phyloP scores from a whole-genome alignment of 2,113 vertebrate species.

The Paramisgurnus dabryanus region DNA sequence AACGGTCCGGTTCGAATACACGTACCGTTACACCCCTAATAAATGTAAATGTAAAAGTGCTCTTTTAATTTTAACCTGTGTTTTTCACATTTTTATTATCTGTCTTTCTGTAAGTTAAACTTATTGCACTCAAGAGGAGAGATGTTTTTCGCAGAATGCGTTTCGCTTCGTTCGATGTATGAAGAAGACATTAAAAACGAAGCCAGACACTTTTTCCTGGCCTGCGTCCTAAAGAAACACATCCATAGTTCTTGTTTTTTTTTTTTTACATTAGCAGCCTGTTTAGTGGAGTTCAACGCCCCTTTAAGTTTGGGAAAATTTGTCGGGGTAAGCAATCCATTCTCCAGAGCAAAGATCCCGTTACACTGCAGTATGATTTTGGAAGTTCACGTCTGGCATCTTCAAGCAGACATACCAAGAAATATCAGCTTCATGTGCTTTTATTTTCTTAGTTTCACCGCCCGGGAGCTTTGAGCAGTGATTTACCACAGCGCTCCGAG shows the following conservation, averaged over 20 bases:
- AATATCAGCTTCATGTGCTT: not conserved
- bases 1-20: too few species aligned
- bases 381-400: constrained; percentile 2
- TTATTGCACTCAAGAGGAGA: constrained; percentile 30
- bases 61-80: not conserved
- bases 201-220: constrained; percentile 46
- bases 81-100: not conserved
- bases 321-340: not conserved
- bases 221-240: constrained; percentile 48
- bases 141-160: constrained; percentile 13
- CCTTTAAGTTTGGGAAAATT: not conserved
- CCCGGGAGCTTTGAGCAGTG: constrained; percentile 16
- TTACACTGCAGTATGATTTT: not conserved
- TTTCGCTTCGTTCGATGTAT: not conserved
- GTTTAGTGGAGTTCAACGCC: constrained; percentile 24
- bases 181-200: constrained; percentile 44
- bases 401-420: not conserved
- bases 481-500: constrained; percentile 16
- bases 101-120: not conserved
- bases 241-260: constrained; percentile 27
- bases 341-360: not conserved
- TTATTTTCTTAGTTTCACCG: constrained; percentile 13
- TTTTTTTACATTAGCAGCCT: constrained; percentile 37
- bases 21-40: too few species aligned
- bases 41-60: not conserved